Conservation (phyloP, 2,113 vertebrate genomes). For the Sula dactylatra region DNA sequence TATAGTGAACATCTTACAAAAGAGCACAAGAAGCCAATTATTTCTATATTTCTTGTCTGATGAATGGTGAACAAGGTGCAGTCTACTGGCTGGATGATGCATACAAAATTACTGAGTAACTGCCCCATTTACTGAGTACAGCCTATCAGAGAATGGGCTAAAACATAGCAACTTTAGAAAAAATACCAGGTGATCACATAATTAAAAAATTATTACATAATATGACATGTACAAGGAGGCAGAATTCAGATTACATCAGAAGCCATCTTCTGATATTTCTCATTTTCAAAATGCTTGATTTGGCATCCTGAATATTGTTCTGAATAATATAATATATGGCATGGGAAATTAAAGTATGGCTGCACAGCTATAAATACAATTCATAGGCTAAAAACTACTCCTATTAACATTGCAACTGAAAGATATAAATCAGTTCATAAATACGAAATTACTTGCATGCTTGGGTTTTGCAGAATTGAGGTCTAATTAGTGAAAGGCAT, state of each 20-base stretch:
- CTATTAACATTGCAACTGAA: constrained; percentile 49
- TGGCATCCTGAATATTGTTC: constrained; percentile 38
- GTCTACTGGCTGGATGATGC: neutral
- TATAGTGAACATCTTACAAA: neutral
- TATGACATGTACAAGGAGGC: neutral
- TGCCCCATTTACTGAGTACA: neutral
- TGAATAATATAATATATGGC: constrained; percentile 26
- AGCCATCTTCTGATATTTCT: neutral
- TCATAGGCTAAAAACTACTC: constrained; percentile 35
- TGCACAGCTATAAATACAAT: constrained; percentile 45
- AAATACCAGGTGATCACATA: neutral
- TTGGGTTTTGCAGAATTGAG: constrained; percentile 31
- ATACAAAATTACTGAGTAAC: neutral
- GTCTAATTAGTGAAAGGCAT: constrained; percentile 44
- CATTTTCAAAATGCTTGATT: constrained; percentile 16
- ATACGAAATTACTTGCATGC: constrained; percentile 54
- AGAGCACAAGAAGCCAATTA: neutral
- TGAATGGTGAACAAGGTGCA: neutral
- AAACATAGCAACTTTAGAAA: neutral
- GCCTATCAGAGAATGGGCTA: neutral
- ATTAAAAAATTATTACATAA: neutral
- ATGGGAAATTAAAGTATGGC: constrained; percentile 43
- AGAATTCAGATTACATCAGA: neutral
- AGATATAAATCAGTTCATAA: constrained; percentile 67
- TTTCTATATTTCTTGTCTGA: neutral